phyloP scores from a whole-genome alignment of 2,888 invertebrate genomes.

The Synanthedon formicaeformis region DNA sequence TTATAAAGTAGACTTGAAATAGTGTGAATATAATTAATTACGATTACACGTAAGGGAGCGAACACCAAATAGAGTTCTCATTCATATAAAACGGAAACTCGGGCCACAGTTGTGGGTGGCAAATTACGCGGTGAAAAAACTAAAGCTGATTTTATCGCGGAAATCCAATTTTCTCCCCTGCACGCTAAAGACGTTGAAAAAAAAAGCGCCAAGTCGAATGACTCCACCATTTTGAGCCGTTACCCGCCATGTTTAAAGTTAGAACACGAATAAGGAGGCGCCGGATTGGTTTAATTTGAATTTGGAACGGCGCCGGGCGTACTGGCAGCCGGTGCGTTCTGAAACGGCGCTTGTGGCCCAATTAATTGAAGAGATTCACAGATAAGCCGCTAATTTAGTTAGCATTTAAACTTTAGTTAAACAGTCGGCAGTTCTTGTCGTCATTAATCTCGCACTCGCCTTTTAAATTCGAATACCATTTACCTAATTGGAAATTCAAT shows the following conservation, averaged over 20 bases:
- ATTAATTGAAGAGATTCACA: conserved; percentile 66
- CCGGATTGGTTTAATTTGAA: conserved; percentile 71
- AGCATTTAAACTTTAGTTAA: conserved; percentile 58
- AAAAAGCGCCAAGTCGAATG: conserved; percentile 66
- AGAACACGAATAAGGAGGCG: conserved; percentile 70
- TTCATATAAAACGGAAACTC: conserved; percentile 47
- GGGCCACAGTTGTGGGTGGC: conserved; percentile 35
- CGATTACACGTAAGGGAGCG: neutral
- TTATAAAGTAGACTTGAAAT: too few species aligned
- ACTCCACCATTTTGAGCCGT: conserved; percentile 64
- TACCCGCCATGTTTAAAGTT: conserved; percentile 63
- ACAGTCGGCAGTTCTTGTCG: conserved; percentile 45
- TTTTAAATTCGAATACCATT: conserved; percentile 41
- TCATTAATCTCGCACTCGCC: conserved; percentile 51
- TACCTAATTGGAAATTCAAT: conserved; percentile 18
- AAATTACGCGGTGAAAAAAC: conserved; percentile 59
- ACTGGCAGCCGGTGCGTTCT: conserved; percentile 32
- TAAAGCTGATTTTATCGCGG: conserved; percentile 68
- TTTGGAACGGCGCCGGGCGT: conserved; percentile 59
- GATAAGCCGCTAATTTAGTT: conserved; percentile 65
- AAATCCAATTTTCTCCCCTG: conserved; percentile 70
- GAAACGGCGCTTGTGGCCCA: conserved; percentile 45
- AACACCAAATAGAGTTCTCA: conserved; percentile 51
- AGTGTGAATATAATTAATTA: too few species aligned
- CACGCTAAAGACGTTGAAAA: conserved; percentile 68